Evolutionary conservation across 2,888 invertebrate species (phyloP).

Genomic region (Anagyrus pseudococci): DNA sequence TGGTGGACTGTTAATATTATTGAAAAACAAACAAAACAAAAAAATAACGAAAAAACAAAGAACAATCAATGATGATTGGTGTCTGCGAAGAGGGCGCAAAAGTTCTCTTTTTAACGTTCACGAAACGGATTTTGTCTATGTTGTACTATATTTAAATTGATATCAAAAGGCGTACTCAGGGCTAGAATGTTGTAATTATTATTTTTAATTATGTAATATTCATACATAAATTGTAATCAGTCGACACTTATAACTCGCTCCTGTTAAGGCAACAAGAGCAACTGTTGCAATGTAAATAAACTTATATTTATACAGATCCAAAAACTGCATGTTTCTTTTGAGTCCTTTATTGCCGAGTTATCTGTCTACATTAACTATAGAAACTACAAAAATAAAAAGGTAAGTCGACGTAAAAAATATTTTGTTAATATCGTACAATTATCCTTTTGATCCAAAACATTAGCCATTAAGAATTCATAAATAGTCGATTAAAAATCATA

Average conservation of each 20-base stretch:
- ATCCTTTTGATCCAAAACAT: too few species aligned
- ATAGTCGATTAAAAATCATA: too few species aligned
- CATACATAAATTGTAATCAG: constrained; percentile 51
- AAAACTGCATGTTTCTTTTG: neutral
- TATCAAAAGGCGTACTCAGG: constrained; percentile 45
- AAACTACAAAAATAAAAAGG: too few species aligned
- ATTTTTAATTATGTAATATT: constrained; percentile 54
- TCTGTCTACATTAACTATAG: too few species aligned
- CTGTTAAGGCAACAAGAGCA: constrained; percentile 55
- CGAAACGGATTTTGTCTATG: constrained; percentile 31
- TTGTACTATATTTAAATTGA: constrained; percentile 42
- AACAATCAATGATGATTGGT: constrained; percentile 23
- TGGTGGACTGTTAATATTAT: constrained; percentile 35
- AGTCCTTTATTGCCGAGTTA: neutral
- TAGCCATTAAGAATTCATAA: too few species aligned
- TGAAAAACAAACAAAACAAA: constrained; percentile 8
- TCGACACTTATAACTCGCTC: constrained; percentile 51
- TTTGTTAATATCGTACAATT: too few species aligned
- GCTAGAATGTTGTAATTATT: constrained; percentile 55
- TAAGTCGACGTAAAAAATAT: too few species aligned
- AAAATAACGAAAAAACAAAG: constrained; percentile 9
- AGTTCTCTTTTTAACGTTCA: constrained; percentile 19
- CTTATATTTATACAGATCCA: constrained; percentile 59
- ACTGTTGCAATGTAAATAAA: constrained; percentile 62
- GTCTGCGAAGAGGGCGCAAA: constrained; percentile 24